Evolutionary conservation across 2,113 vertebrate species (phyloP), one percentile per base, ranked within the genome.

Genomic region (Callipepla squamata): DNA sequence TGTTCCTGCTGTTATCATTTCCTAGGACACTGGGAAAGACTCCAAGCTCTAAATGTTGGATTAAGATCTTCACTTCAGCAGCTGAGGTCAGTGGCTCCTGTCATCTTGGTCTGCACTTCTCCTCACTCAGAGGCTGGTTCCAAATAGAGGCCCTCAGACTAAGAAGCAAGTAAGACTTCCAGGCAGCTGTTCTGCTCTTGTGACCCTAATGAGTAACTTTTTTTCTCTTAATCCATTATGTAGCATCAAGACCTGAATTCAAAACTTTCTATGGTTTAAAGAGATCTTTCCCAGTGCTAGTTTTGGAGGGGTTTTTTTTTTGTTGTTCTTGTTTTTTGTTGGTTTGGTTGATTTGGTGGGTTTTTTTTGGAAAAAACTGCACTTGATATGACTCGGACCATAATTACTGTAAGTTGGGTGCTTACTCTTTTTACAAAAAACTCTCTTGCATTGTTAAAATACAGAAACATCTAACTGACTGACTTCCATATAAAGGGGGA

Each of bases 401-500:
- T 50, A 87, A 86, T 82, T 88, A 77, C 88, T 94, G 47, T 73
- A 92, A 80, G 7, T 85, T 76, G 85, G 87, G 45, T 50, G 22
- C 40, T 91, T 83, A 26, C 23, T 87, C 47, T 92, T 89, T 90
- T 69, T 50, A 65, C 4, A 2, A 69, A 45, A 89, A 90, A 84
- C 13, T 9, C 47, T 92, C 96, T 89, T 85, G 61, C 86, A 42
- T 63, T 93, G 84, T 89, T 86, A 94, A 94, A 90, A 86, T 94
- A 93, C 58, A 92, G 73, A 95, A 93, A 75, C 62, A 42, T 85
- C 50, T 61, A 70, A 65, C 88, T 92, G 86, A 66, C 59, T 93
- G 89, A 78, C 82, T 97, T 96, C 88, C 77, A 91, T 72, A 42
- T 75, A 92, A 92, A 94, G 79, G 66, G 66, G 79, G 68, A 74